These are phyloP conservation scores for Steinernema hermaphroditum DNA, from an alignment of 2,888 invertebrate species.

Conservation along the genomic window DNA sequence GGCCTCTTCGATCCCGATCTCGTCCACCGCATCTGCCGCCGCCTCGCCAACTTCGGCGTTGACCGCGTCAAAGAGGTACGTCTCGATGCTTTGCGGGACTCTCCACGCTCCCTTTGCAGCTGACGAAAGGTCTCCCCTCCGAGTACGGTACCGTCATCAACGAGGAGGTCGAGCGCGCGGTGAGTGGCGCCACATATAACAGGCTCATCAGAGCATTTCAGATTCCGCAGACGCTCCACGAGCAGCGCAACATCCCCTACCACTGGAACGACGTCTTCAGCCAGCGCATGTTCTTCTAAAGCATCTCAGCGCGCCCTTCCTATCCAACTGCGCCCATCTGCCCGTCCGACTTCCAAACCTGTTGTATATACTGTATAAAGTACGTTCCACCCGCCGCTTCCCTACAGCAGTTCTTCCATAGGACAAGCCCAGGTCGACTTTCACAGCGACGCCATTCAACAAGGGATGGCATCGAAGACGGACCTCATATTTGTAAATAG, in stretches of 20 bases:
- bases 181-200: background rate
- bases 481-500: background rate
- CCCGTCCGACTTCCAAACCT: background rate
- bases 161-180: slow-evolving; percentile 21
- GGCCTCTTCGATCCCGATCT: background rate
- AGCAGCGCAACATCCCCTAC: slow-evolving; percentile 12
- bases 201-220: background rate
- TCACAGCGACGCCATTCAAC: background rate
- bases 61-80: slow-evolving; percentile 22
- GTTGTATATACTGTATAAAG: slow-evolving; percentile 31
- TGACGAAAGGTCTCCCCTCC: background rate
- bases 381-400: background rate
- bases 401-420: no score
- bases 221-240: slow-evolving; percentile 3
- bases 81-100: background rate
- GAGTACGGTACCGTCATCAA: slow-evolving; percentile 19
- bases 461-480: background rate
- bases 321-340: background rate
- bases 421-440: background rate
- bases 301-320: background rate
- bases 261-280: slow-evolving; percentile 24
- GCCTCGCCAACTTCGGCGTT: slow-evolving; percentile 31
- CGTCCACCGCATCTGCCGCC: slow-evolving; percentile 18
- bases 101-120: background rate
- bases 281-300: slow-evolving; percentile 23